These are phyloP conservation scores for Loriculus beryllinus DNA, from an alignment of 2,797 vertebrate genomes.

Conservation along the genomic window DNA sequence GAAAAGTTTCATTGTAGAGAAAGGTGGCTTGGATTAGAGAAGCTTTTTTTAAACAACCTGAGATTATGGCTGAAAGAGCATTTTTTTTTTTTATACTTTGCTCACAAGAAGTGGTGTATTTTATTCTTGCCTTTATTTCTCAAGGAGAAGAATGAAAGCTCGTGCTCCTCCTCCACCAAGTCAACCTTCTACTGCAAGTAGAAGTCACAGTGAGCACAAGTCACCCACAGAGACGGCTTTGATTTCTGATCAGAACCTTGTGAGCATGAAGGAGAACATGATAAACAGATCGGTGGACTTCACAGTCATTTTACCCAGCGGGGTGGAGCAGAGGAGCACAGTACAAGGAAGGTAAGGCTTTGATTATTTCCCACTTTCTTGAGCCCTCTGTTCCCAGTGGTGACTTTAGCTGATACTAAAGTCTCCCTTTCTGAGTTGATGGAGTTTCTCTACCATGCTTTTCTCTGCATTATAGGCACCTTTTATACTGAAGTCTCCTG, in stretches of 20 bases:
- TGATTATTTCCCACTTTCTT: neutral
- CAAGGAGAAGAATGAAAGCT: conserved; percentile 87
- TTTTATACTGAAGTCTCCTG: neutral
- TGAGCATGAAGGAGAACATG: conserved; percentile 83
- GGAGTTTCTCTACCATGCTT: neutral
- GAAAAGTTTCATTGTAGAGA: neutral
- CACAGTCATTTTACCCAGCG: conserved; percentile 81
- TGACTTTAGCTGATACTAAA: neutral
- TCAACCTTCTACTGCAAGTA: conserved; percentile 74
- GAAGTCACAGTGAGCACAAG: conserved; percentile 74
- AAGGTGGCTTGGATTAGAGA: neutral
- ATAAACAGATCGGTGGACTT: conserved; percentile 77
- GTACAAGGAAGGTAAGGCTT: conserved; percentile 86
- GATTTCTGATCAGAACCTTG: conserved; percentile 64
- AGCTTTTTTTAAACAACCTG: neutral
- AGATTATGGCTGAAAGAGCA: neutral
- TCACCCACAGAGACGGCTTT: conserved; percentile 50
- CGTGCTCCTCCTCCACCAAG: conserved; percentile 83
- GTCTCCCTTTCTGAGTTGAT: neutral
- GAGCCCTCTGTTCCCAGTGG: neutral
- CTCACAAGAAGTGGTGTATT: neutral
- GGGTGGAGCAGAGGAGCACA: conserved; percentile 77
- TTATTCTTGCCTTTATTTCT: neutral
- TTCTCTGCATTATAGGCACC: neutral
- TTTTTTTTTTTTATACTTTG: neutral